Base-by-base conservation (phyloP, 1,140 invertebrate genomes). In the Drosophila tristis region DNA sequence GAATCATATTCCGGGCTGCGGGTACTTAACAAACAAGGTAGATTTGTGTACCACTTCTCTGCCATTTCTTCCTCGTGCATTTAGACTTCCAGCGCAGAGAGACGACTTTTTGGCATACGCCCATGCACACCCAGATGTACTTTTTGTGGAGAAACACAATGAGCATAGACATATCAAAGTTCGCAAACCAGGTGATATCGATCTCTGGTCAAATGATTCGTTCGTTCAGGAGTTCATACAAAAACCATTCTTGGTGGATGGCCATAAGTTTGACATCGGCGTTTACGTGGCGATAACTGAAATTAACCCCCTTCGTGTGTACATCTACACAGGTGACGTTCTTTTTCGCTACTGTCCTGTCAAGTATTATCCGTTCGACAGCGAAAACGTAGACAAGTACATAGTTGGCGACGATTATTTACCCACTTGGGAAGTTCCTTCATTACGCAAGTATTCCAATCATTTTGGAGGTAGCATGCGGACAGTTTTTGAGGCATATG, bases 231-330 rank as follows among this genome's bases (percentile, higher is more conserved):
- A 98, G 91, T 99, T 96, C 92, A 94, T 97, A 16, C 94, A 96
- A 54, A 96, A 95, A 68, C 98, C 98, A 8, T 95, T 96, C 66
- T 92, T 97, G 13, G 94, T 98, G 3, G 96, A 97, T 90, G 96
- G 96, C 0, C 94, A 97, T 91, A 99, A 99, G 93, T 99, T 99
- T 93, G 98, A 99, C 91, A 97, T 99, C 91, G 98, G 98, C 15
- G 95, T 99, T 16, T 99, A 99, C 92, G 97, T 97, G 0, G 96
- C 97, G 1, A 93, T 99, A 2, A 99, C 98, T 0, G 98, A 97
- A 0, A 94, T 99, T 1, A 94, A 98, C 93, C 98, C 98, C 9
- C 91, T 99, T 1, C 93, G 98, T 79, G 94, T 97, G 0, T 99
- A 99, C 84, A 95, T 96, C 60, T 97, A 98, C 89, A 96, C 96